These are phyloP conservation scores for Standfussiana lucernea DNA, from an alignment of 2,888 invertebrate genomes.

Conservation along the genomic window DNA sequence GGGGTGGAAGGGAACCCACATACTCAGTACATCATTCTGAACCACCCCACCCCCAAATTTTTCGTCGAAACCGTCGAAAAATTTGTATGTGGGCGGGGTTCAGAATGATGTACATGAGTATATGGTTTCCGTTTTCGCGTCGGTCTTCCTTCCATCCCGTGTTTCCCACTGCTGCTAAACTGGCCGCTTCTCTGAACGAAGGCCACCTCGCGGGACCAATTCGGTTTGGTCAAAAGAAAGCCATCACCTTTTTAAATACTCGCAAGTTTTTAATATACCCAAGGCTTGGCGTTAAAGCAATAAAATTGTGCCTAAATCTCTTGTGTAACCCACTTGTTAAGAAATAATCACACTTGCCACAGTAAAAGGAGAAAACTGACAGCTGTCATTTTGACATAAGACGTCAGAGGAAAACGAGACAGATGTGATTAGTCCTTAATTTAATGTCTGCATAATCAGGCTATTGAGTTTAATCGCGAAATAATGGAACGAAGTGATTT, in stretches of 20 bases:
- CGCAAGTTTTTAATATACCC: neutral
- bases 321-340: neutral
- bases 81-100: no score
- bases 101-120: no score
- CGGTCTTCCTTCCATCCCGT: no score
- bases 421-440: slow-evolving; percentile 13
- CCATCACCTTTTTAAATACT: neutral
- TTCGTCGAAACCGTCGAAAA: no score
- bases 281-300: slow-evolving; percentile 40
- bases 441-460: slow-evolving; percentile 16
- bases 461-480: slow-evolving; percentile 19
- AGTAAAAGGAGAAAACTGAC: slow-evolving; percentile 10
- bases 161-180: neutral
- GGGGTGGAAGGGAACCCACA: no score
- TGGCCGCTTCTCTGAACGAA: neutral
- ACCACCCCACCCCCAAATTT: no score
- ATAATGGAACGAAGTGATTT: neutral
- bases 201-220: neutral
- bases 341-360: neutral
- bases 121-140: no score
- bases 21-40: no score
- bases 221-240: neutral
- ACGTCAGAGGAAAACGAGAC: neutral
- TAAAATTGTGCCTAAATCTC: slow-evolving; percentile 48
- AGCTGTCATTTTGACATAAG: slow-evolving; percentile 22